phyloP scores from a whole-genome alignment of 2,888 invertebrate genomes.

The Tetrapedia diversipes region DNA sequence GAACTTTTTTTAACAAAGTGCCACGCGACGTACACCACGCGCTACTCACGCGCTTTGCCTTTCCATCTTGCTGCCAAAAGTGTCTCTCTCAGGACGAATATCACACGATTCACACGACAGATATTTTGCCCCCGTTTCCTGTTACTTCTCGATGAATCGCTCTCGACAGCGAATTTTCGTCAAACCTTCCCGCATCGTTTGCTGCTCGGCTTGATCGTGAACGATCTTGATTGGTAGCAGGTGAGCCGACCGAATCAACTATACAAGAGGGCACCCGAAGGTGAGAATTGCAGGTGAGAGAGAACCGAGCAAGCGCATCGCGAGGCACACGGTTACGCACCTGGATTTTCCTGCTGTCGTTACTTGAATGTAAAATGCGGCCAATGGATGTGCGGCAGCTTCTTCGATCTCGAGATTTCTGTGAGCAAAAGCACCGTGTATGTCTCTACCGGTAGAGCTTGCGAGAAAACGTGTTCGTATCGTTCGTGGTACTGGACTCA shows the following conservation, averaged over 20 bases:
- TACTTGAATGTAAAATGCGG: slow-evolving; percentile 54
- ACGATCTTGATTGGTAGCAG: slow-evolving; percentile 36
- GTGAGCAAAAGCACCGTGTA: slow-evolving; percentile 19
- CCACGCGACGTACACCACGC: slow-evolving; percentile 60
- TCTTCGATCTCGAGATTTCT: slow-evolving; percentile 47
- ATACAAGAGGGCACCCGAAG: slow-evolving; percentile 23
- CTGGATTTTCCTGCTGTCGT: slow-evolving; percentile 39
- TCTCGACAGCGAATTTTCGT: not conserved
- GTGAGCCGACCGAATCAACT: slow-evolving; percentile 14
- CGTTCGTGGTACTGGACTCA: slow-evolving; percentile 2
- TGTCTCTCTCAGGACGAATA: slow-evolving; percentile 8
- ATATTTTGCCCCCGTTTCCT: not conserved
- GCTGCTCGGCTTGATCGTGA: not conserved
- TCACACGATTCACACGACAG: not conserved
- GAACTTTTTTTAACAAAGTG: slow-evolving; percentile 13
- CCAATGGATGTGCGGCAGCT: slow-evolving; percentile 45
- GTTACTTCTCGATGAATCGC: not conserved
- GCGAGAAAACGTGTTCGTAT: slow-evolving; percentile 3
- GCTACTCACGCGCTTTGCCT: slow-evolving; percentile 43
- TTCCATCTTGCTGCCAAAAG: slow-evolving; percentile 31
- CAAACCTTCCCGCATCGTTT: too few relatives aligned
- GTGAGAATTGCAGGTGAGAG: slow-evolving; percentile 59
- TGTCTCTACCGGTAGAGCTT: slow-evolving; percentile 45
- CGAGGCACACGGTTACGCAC: slow-evolving; percentile 44
- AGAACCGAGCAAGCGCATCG: slow-evolving; percentile 61